Conservation (phyloP, 2,113 vertebrate species). For the Panthera uncia region DNA sequence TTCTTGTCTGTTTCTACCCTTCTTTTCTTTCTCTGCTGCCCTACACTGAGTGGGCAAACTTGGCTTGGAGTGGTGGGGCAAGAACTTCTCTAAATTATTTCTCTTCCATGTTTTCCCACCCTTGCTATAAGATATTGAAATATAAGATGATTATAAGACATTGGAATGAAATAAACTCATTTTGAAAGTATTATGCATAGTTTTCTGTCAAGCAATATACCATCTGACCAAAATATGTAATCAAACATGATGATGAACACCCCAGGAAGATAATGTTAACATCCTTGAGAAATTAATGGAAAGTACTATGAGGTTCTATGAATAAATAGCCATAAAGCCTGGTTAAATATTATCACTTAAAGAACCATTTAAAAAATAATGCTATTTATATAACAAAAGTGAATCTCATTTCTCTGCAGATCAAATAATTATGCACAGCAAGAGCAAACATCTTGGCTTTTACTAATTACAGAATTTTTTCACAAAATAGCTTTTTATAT, state of each 20-base stretch:
- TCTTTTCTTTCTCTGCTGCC: background rate
- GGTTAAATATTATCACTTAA: slow-evolving; percentile 57
- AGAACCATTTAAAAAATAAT: slow-evolving; percentile 51
- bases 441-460: slow-evolving; percentile 58
- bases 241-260: background rate
- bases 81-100: background rate
- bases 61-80: background rate
- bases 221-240: background rate
- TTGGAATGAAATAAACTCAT: background rate
- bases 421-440: slow-evolving; percentile 73
- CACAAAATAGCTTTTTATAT: slow-evolving; percentile 56
- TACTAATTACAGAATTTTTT: slow-evolving; percentile 62
- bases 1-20: background rate
- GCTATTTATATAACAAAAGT: slow-evolving; percentile 62
- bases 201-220: background rate
- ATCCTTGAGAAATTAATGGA: slow-evolving; percentile 53
- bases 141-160: background rate
- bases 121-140: background rate
- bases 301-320: background rate
- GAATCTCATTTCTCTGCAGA: slow-evolving; percentile 67
- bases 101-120: background rate
- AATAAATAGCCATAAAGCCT: slow-evolving; percentile 32
- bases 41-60: background rate
- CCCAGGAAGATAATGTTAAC: background rate
- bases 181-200: background rate